Conservation (phyloP, 2,888 invertebrate genomes). For the Dugesia japonica region DNA sequence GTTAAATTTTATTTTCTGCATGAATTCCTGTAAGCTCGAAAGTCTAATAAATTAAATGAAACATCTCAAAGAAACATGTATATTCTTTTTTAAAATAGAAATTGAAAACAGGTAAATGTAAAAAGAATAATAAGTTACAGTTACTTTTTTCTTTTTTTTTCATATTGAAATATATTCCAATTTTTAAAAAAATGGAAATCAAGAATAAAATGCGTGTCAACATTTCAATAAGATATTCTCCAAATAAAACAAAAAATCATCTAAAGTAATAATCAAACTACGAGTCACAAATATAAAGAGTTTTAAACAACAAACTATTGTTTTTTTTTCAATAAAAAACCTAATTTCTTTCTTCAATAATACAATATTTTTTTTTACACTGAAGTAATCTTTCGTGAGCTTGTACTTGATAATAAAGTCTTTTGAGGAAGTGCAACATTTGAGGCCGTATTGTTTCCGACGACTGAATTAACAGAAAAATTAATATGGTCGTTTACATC, state of each 20-base stretch:
- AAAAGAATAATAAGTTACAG: not conserved
- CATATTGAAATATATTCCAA: not conserved
- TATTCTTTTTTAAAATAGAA: not conserved
- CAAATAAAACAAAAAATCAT: conserved; percentile 10
- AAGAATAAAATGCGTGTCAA: conserved; percentile 14
- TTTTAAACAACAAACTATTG: conserved; percentile 3
- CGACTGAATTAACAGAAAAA: conserved; percentile 8
- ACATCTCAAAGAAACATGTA: not conserved
- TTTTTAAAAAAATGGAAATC: conserved; percentile 5
- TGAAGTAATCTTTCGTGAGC: conserved; percentile 1
- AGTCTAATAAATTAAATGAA: not conserved
- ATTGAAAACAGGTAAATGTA: not conserved
- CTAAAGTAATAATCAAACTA: conserved; percentile 11
- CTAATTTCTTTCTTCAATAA: not conserved
- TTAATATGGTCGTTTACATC: not conserved
- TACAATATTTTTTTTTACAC: not conserved
- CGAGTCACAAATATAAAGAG: not conserved
- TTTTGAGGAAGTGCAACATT: conserved; percentile 3
- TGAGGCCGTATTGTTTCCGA: not conserved
- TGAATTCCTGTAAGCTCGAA: too few relatives aligned
- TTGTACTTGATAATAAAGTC: not conserved
- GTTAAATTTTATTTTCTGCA: too few relatives aligned
- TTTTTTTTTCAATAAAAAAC: conserved; percentile 3
- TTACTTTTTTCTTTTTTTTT: not conserved
- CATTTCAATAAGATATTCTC: not conserved